Conservation (phyloP, 2,113 vertebrate species). For the Malaclemys terrapin region DNA sequence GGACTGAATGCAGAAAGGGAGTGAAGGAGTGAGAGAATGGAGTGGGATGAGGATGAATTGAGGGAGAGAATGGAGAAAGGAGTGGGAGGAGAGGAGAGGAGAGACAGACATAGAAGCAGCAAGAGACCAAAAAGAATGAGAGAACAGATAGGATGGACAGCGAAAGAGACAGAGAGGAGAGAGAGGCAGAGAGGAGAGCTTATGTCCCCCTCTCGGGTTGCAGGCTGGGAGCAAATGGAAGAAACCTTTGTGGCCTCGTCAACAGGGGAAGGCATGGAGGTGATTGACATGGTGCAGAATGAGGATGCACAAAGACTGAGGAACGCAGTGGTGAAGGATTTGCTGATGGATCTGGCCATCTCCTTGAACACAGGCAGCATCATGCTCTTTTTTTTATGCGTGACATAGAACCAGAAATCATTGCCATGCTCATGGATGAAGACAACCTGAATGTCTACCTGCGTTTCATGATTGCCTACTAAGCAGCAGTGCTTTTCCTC, state of each 20-base stretch:
- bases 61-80: neutral
- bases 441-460: slow-evolving; percentile 40
- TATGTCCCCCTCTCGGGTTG: neutral
- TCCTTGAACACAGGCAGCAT: slow-evolving; percentile 37
- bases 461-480: slow-evolving; percentile 50
- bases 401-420: slow-evolving; percentile 31
- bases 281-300: slow-evolving; percentile 69
- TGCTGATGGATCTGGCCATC: slow-evolving; percentile 46
- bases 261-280: slow-evolving; percentile 72
- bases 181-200: neutral
- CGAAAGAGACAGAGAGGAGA: neutral
- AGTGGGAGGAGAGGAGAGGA: neutral
- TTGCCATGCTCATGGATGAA: slow-evolving; percentile 31
- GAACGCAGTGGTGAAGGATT: neutral
- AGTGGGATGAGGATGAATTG: neutral
- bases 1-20: neutral
- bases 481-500: neutral
- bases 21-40: neutral
- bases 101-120: neutral
- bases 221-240: slow-evolving; percentile 71
- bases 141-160: neutral
- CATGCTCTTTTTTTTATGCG: slow-evolving; percentile 64
- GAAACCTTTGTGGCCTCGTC: slow-evolving; percentile 78
- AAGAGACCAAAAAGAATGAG: neutral
- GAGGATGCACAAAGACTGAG: slow-evolving; percentile 21